Conservation (phyloP, 2,888 invertebrate genomes). For the Lymantria dispar region DNA sequence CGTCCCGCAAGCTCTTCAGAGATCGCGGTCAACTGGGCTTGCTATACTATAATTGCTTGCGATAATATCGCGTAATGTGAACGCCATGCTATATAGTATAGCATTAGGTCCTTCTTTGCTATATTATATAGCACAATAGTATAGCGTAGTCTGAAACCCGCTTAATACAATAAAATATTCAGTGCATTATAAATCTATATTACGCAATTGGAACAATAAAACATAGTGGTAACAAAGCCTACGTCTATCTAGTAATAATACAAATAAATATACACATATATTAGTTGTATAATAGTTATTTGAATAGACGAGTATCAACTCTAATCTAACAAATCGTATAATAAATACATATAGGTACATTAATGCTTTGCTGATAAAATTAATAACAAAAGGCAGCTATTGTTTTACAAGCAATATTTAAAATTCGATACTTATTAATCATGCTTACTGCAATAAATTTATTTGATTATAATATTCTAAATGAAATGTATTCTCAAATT, state of each 20-base stretch:
- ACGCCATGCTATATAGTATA: no score
- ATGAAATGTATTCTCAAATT: conserved; percentile 13
- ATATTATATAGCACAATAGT: no score
- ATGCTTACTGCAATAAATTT: conserved; percentile 19
- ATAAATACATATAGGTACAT: conserved; percentile 4
- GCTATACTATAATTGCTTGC: no score
- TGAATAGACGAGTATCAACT: conserved; percentile 32
- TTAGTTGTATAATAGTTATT: conserved; percentile 18
- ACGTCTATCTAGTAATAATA: conserved; percentile 25
- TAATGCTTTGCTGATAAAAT: conserved; percentile 29
- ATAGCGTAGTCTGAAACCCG: no score
- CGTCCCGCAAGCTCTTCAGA: no score
- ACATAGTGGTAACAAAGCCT: conserved; percentile 35
- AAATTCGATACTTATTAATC: conserved; percentile 11
- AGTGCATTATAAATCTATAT: conserved; percentile 30
- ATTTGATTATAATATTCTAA: conserved; percentile 9
- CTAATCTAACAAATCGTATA: conserved; percentile 22
- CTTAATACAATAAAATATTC: conserved; percentile 33
- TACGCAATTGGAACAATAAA: conserved; percentile 33
- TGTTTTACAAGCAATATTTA: conserved; percentile 4
- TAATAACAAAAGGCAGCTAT: neutral
- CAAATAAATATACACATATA: conserved; percentile 33
- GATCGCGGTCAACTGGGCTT: no score
- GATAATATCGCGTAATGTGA: no score
- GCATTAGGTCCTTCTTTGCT: no score